A percentile compares a stretch with the other conserved stretches of the same genome.
Conservation (phyloP, 1,140 invertebrate genomes). For the Procambarus virginalis region DNA sequence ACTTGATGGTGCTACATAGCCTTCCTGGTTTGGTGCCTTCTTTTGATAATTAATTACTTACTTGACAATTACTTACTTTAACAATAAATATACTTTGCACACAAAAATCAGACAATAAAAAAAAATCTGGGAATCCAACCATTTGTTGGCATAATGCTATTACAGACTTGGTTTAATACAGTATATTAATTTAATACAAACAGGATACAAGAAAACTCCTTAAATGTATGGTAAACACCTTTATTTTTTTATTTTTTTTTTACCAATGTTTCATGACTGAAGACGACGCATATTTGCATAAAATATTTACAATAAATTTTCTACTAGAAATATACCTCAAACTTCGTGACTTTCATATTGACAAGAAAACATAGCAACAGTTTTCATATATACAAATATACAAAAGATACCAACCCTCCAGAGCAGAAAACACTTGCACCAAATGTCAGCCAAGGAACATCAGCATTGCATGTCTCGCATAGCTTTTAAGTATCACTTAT, state of each 20-base stretch:
- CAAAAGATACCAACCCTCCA: slow-evolving; percentile 64
- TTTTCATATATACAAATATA: slow-evolving; percentile 67
- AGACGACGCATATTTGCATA: slow-evolving; percentile 67
- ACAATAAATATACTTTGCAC: no score
- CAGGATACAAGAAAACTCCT: slow-evolving; percentile 8
- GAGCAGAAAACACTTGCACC: slow-evolving; percentile 62
- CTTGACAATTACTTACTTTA: no score
- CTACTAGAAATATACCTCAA: slow-evolving; percentile 69
- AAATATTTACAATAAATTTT: slow-evolving; percentile 69
- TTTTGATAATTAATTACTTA: no score
- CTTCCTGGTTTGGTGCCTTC: no score
- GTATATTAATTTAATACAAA: no score
- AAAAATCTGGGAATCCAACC: no score
- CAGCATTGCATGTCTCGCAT: slow-evolving; percentile 43
- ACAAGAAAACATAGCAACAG: slow-evolving; percentile 68
- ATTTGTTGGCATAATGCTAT: no score
- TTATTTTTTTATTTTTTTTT: slow-evolving; percentile 46
- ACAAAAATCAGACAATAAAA: no score
- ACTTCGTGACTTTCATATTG: slow-evolving; percentile 68
- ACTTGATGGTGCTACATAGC: no score
- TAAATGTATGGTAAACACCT: slow-evolving; percentile 39
- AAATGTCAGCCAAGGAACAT: slow-evolving; percentile 60
- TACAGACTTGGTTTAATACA: no score
- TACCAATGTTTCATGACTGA: slow-evolving; percentile 66
- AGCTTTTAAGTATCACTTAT: slow-evolving; percentile 44